Evolutionary conservation across 2,888 invertebrate species (phyloP), one percentile per base, ranked within the genome.

Genomic region (Acholoe squamosa): DNA sequence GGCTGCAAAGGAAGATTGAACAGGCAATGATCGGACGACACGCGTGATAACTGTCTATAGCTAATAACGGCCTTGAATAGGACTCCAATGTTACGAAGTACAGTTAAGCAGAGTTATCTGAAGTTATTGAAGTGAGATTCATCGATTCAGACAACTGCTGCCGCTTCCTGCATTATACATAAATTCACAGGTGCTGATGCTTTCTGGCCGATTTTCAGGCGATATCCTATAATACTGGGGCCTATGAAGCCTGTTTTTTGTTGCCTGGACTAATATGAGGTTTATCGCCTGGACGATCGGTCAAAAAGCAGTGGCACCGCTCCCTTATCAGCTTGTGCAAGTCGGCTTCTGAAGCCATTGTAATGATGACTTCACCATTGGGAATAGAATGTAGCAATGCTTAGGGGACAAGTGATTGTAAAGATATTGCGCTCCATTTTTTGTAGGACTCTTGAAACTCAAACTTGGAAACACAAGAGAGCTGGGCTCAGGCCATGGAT

Each of bases 1-100:
- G 98, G 98, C 96, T 98, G 43, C 97, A 97, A 93, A 96, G 97
- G 91, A 97, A 97, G 96, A 97, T 98, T 52, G 89, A 90, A 52
- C 67, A 90, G 51, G 90, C 90, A 16, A 52, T 90, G 80, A 31
- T 80, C 33, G 22, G 22, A 1, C 33, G 80, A 43, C 80, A 80
- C 16, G 34, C 34, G n/a, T 80, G 80, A 80, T n/a, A 34, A 22
- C 43, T 43, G 43, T 10, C 43, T 7, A 10, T 25, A 76, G 31
- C 80, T 16, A n/a, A 3, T 34, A 7, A 10, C 14, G 28, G 71
- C 71, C 28, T 14, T 25, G 71, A 14, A 19, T 19, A 61, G 61
- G 61, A 43, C 14, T 43, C 43, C 5, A 10, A 43, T 10, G 43
- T 43, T 43, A 43, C 43, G 10, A 3, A 43, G 3, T 43, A 7